Percentiles rank a stretch among this genome's conserved stretches.
Evolutionary conservation across 2,888 invertebrate genomes (phyloP).

Genomic region (Tetragonisca angustula): DNA sequence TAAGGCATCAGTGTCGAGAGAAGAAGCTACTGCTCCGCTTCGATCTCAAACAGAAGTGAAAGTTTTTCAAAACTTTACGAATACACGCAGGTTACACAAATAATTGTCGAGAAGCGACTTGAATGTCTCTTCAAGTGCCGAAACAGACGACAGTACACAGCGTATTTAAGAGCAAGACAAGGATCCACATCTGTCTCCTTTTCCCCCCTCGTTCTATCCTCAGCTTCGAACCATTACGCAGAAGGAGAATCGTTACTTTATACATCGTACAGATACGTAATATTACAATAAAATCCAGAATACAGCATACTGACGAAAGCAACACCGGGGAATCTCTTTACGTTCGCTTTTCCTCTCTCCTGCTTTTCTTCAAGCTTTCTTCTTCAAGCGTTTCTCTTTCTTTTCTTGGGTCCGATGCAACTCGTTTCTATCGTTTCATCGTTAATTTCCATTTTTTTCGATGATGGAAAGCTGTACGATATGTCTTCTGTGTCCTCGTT

Average conservation of each 20-base stretch:
- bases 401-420: neutral
- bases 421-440: neutral
- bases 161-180: constrained; percentile 44
- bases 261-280: constrained; percentile 78
- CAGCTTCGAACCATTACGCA: constrained; percentile 70
- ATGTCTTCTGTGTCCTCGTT: constrained; percentile 65
- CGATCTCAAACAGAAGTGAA: no score
- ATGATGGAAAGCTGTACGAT: constrained; percentile 73
- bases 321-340: constrained; percentile 44
- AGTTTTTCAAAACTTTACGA: neutral
- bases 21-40: neutral
- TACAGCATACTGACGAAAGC: constrained; percentile 69
- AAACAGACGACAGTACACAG: constrained; percentile 8
- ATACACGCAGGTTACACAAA: neutral
- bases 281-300: constrained; percentile 72
- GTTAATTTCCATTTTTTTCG: constrained; percentile 32
- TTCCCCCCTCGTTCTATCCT: neutral
- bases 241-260: constrained; percentile 72
- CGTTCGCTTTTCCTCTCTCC: neutral
- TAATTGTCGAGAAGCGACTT: constrained; percentile 62
- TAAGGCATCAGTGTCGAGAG: neutral
- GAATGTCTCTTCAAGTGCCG: constrained; percentile 66
- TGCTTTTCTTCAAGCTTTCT: neutral
- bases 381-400: neutral
- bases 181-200: constrained; percentile 8